Conservation (phyloP, 2,113 vertebrate species). For the Bos taurus region DNA sequence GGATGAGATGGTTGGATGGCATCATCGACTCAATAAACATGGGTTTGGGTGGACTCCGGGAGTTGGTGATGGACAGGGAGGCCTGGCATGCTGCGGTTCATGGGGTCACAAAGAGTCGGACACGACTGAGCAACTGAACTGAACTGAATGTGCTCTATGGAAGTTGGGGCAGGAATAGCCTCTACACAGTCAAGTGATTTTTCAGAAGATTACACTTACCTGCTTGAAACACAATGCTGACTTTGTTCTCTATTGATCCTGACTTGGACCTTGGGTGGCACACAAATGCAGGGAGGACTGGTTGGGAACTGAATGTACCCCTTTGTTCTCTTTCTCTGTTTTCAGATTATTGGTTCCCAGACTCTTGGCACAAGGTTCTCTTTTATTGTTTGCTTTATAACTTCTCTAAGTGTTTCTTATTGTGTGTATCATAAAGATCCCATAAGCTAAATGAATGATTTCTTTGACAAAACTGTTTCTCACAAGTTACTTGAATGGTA, state of each 20-base stretch:
- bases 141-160: background rate
- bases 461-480: background rate
- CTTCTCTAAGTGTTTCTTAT: background rate
- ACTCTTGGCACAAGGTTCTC: background rate
- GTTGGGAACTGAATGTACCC: background rate
- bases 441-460: background rate
- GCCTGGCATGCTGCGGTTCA: rapidly evolving
- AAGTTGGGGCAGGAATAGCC: background rate
- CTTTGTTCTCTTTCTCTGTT: background rate
- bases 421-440: background rate
- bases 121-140: background rate
- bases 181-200: background rate
- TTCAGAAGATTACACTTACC: background rate
- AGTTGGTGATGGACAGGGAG: background rate
- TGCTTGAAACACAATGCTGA: background rate
- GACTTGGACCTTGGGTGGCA: rapidly evolving
- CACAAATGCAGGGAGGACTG: rapidly evolving
- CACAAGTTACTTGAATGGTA: background rate
- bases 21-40: background rate
- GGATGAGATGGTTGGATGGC: background rate
- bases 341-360: background rate
- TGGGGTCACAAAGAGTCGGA: rapidly evolving
- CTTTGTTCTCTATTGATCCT: background rate
- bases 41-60: background rate
- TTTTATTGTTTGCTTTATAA: background rate